phyloP scores from a whole-genome alignment of 2,113 vertebrate genomes.

The Erinaceus europaeus region DNA sequence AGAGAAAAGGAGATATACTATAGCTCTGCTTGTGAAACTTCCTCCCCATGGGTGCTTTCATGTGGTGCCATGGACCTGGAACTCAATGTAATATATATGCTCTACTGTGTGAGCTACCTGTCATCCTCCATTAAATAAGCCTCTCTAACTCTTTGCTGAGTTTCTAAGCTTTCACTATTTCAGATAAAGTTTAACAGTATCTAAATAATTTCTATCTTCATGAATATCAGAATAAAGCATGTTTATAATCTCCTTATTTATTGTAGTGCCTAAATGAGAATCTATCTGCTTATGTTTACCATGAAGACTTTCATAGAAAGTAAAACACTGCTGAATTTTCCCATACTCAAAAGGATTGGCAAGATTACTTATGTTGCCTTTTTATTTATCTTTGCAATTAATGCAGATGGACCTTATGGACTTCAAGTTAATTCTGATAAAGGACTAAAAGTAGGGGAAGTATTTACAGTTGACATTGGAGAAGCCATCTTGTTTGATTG shows the following conservation, averaged over 20 bases:
- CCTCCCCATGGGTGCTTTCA: too few species aligned
- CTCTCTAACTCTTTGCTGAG: too few species aligned
- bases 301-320: slow-evolving; percentile 4
- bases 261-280: neutral
- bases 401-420: slow-evolving; percentile 95
- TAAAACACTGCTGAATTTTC: neutral
- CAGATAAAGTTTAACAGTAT: neutral
- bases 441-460: slow-evolving; percentile 87
- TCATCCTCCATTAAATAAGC: too few species aligned
- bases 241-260: neutral
- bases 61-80: too few species aligned
- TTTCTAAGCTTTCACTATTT: slow-evolving; percentile 18
- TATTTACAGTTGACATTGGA: slow-evolving; percentile 92
- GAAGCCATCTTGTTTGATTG: slow-evolving; percentile 92
- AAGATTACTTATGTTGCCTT: slow-evolving; percentile 10
- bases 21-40: too few species aligned
- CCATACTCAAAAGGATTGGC: neutral
- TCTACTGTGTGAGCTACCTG: too few species aligned
- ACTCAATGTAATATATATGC: too few species aligned
- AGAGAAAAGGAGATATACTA: too few species aligned
- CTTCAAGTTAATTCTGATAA: slow-evolving; percentile 92
- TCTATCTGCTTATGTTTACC: neutral
- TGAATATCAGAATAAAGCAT: slow-evolving; percentile 18
- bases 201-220: slow-evolving; percentile 17
- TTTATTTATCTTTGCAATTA: slow-evolving; percentile 8